phyloP scores from a whole-genome alignment of 2,888 invertebrate genomes.

The Amiota communis region DNA sequence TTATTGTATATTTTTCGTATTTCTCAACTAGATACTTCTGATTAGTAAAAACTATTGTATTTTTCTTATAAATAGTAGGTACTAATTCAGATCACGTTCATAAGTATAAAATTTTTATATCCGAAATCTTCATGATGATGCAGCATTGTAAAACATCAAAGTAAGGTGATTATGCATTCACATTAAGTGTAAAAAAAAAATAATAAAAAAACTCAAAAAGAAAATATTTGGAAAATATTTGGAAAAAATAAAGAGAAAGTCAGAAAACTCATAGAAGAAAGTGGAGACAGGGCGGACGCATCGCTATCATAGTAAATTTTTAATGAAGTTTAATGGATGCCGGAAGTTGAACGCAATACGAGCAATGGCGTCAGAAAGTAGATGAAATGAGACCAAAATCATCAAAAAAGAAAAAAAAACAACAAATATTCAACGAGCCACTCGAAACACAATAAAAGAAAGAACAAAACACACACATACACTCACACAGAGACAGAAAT shows the following conservation, averaged over 20 bases:
- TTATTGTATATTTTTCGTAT: too few species aligned
- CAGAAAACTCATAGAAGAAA: slow-evolving; percentile 44
- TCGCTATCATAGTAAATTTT: slow-evolving; percentile 68
- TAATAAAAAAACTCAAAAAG: background rate
- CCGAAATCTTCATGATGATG: too few species aligned
- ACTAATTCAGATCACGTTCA: too few species aligned
- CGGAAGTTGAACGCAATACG: slow-evolving; percentile 64
- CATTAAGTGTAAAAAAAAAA: background rate
- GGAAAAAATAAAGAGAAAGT: slow-evolving; percentile 40
- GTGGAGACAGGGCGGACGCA: slow-evolving; percentile 31
- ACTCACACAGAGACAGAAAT: background rate
- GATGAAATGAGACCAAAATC: too few species aligned
- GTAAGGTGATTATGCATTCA: too few species aligned
- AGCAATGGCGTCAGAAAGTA: background rate
- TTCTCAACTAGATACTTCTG: too few species aligned
- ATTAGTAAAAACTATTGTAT: too few species aligned
- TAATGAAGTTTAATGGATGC: slow-evolving; percentile 72
- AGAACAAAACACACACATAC: slow-evolving; percentile 33
- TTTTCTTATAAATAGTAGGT: too few species aligned
- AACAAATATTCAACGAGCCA: slow-evolving; percentile 19
- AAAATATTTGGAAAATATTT: slow-evolving; percentile 23
- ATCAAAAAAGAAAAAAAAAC: too few species aligned
- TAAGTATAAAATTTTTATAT: too few species aligned
- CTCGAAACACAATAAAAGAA: slow-evolving; percentile 29
- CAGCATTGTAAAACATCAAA: too few species aligned